Conservation (phyloP, 64 coral and sea anemone genomes). For the Montipora sp. region DNA sequence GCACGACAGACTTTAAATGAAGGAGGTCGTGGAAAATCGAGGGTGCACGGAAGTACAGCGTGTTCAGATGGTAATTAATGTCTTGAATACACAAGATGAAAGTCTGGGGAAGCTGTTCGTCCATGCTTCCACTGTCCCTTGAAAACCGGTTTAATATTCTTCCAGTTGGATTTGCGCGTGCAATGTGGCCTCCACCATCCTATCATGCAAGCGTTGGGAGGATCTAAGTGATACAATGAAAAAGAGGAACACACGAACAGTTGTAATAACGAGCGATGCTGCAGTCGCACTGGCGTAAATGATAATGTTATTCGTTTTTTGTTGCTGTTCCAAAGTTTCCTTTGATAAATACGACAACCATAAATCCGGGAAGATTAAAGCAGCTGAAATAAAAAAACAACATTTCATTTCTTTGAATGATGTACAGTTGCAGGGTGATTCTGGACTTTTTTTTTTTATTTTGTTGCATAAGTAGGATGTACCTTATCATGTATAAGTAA, state of each 20-base stretch:
- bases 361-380: neutral
- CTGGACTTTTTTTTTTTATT: too few species aligned
- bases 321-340: neutral
- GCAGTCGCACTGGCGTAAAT: constrained; percentile 68
- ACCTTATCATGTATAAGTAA: too few species aligned
- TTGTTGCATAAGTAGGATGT: too few species aligned
- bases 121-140: constrained; percentile 50
- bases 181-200: constrained; percentile 77
- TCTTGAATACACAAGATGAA: neutral
- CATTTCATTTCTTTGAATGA: neutral
- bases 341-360: neutral
- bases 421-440: too few species aligned
- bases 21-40: too few species aligned
- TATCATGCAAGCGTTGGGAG: constrained; percentile 76
- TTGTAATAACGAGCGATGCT: constrained; percentile 41
- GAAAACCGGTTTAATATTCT: constrained; percentile 64
- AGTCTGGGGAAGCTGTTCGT: constrained; percentile 11
- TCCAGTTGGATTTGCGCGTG: constrained; percentile 74
- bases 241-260: constrained; percentile 66
- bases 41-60: too few species aligned
- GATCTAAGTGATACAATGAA: constrained; percentile 74
- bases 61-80: too few species aligned
- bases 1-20: too few species aligned
- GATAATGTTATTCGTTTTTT: neutral
- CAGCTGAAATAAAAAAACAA: neutral